Conservation (phyloP, 2,888 invertebrate genomes). For the Cerastoderma edule region DNA sequence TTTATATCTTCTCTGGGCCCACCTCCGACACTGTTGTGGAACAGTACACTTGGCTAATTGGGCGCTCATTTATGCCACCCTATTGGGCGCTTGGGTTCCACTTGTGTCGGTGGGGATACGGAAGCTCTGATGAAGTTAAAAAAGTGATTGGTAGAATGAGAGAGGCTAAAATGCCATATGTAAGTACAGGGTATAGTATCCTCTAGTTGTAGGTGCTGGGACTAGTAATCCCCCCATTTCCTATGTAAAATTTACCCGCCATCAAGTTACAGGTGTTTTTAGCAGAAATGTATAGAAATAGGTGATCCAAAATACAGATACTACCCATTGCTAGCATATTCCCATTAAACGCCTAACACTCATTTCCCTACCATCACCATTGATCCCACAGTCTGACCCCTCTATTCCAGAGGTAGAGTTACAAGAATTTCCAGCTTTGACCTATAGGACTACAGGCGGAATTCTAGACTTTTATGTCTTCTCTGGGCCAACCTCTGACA, state of each 20-base stretch:
- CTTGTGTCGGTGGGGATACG: slow-evolving; percentile 87
- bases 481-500: slow-evolving; percentile 89
- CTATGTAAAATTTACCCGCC: too few relatives aligned
- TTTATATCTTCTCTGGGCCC: slow-evolving; percentile 91
- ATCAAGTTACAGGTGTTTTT: too few relatives aligned
- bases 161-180: slow-evolving; percentile 72
- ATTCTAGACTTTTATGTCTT: slow-evolving; percentile 91
- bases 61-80: slow-evolving; percentile 78
- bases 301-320: too few relatives aligned
- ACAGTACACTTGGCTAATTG: slow-evolving; percentile 76
- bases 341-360: too few relatives aligned
- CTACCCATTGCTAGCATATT: too few relatives aligned
- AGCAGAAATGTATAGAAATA: too few relatives aligned
- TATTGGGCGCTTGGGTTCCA: slow-evolving; percentile 94
- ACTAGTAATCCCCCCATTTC: too few relatives aligned
- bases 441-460: slow-evolving; percentile 92
- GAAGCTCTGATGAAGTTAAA: slow-evolving; percentile 62
- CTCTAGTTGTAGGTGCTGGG: too few relatives aligned
- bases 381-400: too few relatives aligned
- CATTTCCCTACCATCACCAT: too few relatives aligned
- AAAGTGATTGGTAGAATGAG: slow-evolving; percentile 67
- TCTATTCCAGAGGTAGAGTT: slow-evolving; percentile 14
- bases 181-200: slow-evolving; percentile 41
- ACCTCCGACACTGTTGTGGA: slow-evolving; percentile 86
- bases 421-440: slow-evolving; percentile 88